Conservation (phyloP, 2,888 invertebrate species). For the Rambutsinella grinnellia region DNA sequence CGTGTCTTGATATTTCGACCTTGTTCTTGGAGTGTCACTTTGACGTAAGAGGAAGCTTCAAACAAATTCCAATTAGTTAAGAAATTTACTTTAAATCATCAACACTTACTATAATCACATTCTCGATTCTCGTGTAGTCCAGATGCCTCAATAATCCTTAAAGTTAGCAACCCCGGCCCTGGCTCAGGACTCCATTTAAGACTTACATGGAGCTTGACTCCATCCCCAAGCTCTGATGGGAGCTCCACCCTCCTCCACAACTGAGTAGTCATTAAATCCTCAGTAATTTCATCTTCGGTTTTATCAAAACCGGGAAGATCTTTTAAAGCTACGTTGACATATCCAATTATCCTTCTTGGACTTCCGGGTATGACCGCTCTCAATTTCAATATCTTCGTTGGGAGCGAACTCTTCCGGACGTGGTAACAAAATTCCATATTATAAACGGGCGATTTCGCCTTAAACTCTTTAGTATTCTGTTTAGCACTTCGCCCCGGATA, state of each 20-base stretch:
- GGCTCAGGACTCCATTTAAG: conserved; percentile 63
- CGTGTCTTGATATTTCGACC: conserved; percentile 63
- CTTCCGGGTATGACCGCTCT: conserved; percentile 55
- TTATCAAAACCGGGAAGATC: conserved; percentile 58
- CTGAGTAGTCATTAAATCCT: conserved; percentile 59
- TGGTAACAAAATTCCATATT: conserved; percentile 65
- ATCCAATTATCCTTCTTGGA: conserved; percentile 60
- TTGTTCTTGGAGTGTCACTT: conserved; percentile 65
- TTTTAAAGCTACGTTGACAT: conserved; percentile 63
- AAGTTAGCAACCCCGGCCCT: conserved; percentile 60
- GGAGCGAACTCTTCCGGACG: conserved; percentile 57
- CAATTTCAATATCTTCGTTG: conserved; percentile 63
- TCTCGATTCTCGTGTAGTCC: conserved; percentile 64
- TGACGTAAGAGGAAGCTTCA: conserved; percentile 65
- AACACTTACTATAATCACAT: conserved; percentile 62
- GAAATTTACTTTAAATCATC: background rate
- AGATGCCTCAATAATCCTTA: conserved; percentile 63
- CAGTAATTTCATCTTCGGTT: conserved; percentile 29
- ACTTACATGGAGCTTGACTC: conserved; percentile 61
- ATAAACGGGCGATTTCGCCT: conserved; percentile 58
- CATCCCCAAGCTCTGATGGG: conserved; percentile 58
- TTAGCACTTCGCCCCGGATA: conserved; percentile 63
- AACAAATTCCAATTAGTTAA: background rate
- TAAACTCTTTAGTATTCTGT: conserved; percentile 60
- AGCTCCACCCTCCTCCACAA: conserved; percentile 62